Evolutionary conservation across 2,888 invertebrate species (phyloP), one percentile per base, ranked within the genome.

Genomic region (Xestia xanthographa): DNA sequence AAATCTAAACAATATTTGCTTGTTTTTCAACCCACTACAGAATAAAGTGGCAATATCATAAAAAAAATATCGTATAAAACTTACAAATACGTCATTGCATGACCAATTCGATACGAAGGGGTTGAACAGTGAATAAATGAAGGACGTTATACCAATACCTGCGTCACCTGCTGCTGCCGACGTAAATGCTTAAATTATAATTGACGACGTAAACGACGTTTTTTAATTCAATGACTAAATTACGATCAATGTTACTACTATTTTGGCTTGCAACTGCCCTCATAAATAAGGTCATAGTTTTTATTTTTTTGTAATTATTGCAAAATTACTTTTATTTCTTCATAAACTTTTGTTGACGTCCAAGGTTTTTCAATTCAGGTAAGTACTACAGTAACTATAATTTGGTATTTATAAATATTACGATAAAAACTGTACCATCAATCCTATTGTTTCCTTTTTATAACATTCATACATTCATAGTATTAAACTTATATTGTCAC

Each of bases 181-280:
- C 76, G 53, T 72, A 56, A 72, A 78, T 75, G 77, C 53, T 77
- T 75, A 76, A 66, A 82, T 73, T 80, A 80, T 29, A 58, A 29
- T 78, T 81, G 75, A 80, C 75, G 74, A 79, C 63, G 74, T 80
- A 78, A 84, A 80, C 75, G 77, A 72, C 81, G 41, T 84, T 75
- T 75, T 66, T 86, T 75, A 74, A 80, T 86, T 78, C 80, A 84
- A 80, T 80, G 48, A 72, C 72, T 83, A 79, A 79, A 86, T 86
- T 86, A 77, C 74, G 53, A 63, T 58, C 41, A 66, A 71, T 73
- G 75, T 84, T 81, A 70, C 56, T 66, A 70, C 72, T 48, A 68
- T 78, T 76, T 81, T 69, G 66, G 65, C 66, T 66, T 66, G 53
- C 76, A 82, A 79, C 74, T 68, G 75, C 65, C 79, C 34, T 68